Evolutionary conservation across 92 coral and sea anemone genomes (phyloP), one percentile per base, ranked within the genome.

Genomic region (Nematostella vectensis): DNA sequence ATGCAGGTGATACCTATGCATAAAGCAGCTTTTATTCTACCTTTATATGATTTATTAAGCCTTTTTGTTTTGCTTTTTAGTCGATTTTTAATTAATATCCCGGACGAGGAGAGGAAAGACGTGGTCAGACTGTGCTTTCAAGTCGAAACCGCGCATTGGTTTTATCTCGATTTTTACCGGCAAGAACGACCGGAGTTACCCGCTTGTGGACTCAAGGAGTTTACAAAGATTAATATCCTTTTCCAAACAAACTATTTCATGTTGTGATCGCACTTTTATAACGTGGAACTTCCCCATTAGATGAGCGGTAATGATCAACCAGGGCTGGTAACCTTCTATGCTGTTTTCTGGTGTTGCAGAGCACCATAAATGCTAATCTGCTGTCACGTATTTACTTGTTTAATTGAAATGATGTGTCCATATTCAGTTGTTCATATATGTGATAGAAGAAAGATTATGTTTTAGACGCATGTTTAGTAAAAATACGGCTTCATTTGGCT

Each of bases 91-190:
- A 89, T 89, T 61, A 89, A 89, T 58, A 72, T 85, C 47, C 97
- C 97, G 28, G 95, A 80, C 52, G 97, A 89, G 49, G 97, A 89
- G 36, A 60, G 94, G 27, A 71, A 57, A 64, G 97, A 89, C 55
- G 80, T 89, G 54, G 97, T 89, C 39, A 80, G 97, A 26, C 70
- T 89, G 59, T 89, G 94, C 51, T 89, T 89, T 64, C 97, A 89
- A 73, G 78, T 89, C 70, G 97, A 89, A 78, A 71, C 76, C 17
- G 97, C 97, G 2, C 97, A 89, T 33, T 89, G 97, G 97, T 89
- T 85, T 81, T 89, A 89, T 63, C 69, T 89, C 50, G 97, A 89
- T 37, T 89, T 89, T 61, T 70, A 80, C 66, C 65, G 97, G 40
- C 97, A 89, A 63, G 95, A 85, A 53, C 81, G 70, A 26, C 80